phyloP scores from a whole-genome alignment of 2,113 vertebrate genomes.

The Ciconia maguari region DNA sequence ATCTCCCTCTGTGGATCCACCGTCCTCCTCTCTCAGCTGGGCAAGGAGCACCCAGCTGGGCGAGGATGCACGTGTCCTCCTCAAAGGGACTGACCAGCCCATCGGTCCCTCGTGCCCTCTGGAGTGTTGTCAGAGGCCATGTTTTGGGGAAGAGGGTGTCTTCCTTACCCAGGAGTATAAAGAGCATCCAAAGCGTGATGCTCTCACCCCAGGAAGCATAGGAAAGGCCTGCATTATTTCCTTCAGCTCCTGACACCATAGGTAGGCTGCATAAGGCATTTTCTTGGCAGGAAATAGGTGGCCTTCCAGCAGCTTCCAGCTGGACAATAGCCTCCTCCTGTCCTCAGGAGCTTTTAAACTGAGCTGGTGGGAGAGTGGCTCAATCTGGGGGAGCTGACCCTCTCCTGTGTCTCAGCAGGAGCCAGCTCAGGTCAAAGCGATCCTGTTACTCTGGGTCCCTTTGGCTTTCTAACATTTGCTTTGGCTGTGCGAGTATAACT shows the following conservation, averaged over 20 bases:
- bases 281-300: background rate
- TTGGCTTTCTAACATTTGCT: background rate
- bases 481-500: background rate
- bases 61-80: background rate
- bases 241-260: background rate
- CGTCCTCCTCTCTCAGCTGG: background rate
- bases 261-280: background rate
- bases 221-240: background rate
- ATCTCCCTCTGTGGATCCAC: background rate
- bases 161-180: background rate
- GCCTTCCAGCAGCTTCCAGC: background rate
- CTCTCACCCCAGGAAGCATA: background rate
- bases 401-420: background rate
- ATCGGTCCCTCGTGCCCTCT: rapidly evolving
- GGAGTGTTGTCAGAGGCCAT: background rate
- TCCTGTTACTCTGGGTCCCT: background rate
- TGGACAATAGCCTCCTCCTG: background rate
- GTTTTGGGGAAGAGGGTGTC: background rate
- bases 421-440: background rate
- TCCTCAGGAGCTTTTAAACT: background rate
- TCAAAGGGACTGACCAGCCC: background rate
- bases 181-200: background rate
- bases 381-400: rapidly evolving
- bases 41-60: background rate
- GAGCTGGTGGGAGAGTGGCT: background rate